A percentile compares a stretch with the other conserved stretches of the same genome.
phyloP scores from a whole-genome alignment of 2,888 invertebrate species.

The Muscina levida region DNA sequence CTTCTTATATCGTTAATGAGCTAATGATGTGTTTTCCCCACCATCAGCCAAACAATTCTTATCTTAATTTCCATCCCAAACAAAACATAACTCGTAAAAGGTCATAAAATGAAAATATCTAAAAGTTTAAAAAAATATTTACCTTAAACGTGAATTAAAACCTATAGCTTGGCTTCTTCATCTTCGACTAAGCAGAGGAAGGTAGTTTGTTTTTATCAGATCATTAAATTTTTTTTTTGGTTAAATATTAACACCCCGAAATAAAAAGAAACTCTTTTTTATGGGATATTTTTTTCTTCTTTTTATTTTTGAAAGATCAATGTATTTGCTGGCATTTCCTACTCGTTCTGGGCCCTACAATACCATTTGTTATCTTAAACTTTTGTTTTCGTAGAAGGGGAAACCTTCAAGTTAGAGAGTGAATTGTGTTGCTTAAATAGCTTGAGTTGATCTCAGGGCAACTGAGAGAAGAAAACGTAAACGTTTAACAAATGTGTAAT shows the following conservation, averaged over 20 bases:
- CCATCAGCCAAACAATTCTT: conserved; percentile 5
- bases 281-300: too few relatives aligned
- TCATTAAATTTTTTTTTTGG: conserved; percentile 17
- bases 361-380: background rate
- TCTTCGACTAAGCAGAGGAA: too few relatives aligned
- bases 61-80: conserved; percentile 11
- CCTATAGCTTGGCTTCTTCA: too few relatives aligned
- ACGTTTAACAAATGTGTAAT: too few relatives aligned
- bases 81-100: background rate
- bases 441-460: conserved; percentile 14
- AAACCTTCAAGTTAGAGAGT: background rate
- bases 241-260: conserved; percentile 11
- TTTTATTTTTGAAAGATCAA: background rate
- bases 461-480: too few relatives aligned
- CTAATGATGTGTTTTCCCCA: background rate
- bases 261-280: too few relatives aligned
- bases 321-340: background rate
- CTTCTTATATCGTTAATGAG: conserved; percentile 17
- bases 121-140: background rate
- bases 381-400: background rate
- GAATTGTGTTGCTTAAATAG: background rate
- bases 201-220: conserved; percentile 14
- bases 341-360: background rate
- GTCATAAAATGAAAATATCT: background rate
- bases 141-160: too few relatives aligned